Evolutionary conservation across 2,888 invertebrate species (phyloP).

Genomic region (Thereva unica): DNA sequence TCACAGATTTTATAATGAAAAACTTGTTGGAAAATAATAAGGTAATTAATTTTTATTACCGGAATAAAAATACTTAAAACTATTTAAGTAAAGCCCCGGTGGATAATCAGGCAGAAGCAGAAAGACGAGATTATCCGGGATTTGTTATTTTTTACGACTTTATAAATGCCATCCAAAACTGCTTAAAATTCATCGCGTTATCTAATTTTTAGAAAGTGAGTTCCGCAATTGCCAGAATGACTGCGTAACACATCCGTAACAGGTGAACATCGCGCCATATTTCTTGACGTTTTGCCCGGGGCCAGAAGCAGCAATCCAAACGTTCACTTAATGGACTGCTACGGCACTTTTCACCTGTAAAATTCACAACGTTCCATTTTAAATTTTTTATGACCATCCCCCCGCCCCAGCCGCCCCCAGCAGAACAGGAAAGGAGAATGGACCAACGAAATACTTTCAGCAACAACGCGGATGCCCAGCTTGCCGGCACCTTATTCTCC

Average conservation of each 20-base stretch:
- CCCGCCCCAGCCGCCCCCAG: not conserved
- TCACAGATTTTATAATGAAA: too few relatives aligned
- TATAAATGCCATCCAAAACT: too few relatives aligned
- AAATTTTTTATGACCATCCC: constrained; percentile 3
- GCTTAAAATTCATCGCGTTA: too few relatives aligned
- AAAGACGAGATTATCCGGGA: too few relatives aligned
- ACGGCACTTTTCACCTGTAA: constrained; percentile 18
- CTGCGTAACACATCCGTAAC: constrained; percentile 4
- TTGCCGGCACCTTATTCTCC: constrained; percentile 13
- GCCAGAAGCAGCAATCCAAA: not conserved
- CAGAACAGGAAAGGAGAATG: constrained; percentile 8
- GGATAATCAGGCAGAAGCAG: too few relatives aligned
- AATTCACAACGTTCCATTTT: constrained; percentile 23
- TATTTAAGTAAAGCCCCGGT: too few relatives aligned
- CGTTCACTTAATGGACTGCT: constrained; percentile 17
- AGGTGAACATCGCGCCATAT: constrained; percentile 19
- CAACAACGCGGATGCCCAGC: not conserved
- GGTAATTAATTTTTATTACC: too few relatives aligned
- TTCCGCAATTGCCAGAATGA: too few relatives aligned
- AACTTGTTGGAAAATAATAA: too few relatives aligned
- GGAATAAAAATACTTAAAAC: too few relatives aligned
- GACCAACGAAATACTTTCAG: not conserved
- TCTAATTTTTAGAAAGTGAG: too few relatives aligned
- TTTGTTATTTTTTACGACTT: too few relatives aligned
- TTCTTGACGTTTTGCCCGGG: constrained; percentile 6